Evolutionary conservation across 2,797 vertebrate genomes (phyloP).

Genomic region (Intellagama lesueurii): DNA sequence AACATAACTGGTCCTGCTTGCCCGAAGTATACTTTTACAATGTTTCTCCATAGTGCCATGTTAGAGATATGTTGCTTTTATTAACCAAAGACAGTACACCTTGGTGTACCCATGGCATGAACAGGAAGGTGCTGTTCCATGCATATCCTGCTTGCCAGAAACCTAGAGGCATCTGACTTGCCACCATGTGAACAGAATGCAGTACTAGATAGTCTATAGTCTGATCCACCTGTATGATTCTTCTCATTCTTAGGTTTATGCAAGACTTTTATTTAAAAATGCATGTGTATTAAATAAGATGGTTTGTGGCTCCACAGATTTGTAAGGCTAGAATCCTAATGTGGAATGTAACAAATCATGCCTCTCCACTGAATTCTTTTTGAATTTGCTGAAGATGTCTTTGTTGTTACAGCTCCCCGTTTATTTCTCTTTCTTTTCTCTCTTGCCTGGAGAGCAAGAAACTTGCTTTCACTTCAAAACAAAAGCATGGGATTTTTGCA

Average conservation of each 20-base stretch:
- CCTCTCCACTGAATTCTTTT: neutral
- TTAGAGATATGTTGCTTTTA: neutral
- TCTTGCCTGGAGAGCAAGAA: neutral
- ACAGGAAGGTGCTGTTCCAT: neutral
- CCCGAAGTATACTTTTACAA: neutral
- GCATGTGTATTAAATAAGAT: neutral
- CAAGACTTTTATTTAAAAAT: neutral
- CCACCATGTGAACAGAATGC: neutral
- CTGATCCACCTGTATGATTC: neutral
- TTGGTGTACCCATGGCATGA: neutral
- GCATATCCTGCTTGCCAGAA: neutral
- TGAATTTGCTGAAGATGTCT: neutral
- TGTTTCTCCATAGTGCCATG: neutral
- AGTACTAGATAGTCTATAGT: too few relatives aligned
- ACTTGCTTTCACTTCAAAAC: constrained; percentile 1
- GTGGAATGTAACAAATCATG: neutral
- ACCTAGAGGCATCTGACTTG: neutral
- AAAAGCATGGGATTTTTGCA: neutral
- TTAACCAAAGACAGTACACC: neutral
- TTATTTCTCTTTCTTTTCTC: neutral
- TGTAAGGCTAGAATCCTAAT: neutral
- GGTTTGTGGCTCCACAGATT: neutral
- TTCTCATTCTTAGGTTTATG: neutral
- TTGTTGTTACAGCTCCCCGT: neutral
- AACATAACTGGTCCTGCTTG: neutral